Evolutionary conservation across 2,113 vertebrate genomes (phyloP), one percentile per base, ranked within the genome.

Genomic region (Misgurnus anguillicaudatus): DNA sequence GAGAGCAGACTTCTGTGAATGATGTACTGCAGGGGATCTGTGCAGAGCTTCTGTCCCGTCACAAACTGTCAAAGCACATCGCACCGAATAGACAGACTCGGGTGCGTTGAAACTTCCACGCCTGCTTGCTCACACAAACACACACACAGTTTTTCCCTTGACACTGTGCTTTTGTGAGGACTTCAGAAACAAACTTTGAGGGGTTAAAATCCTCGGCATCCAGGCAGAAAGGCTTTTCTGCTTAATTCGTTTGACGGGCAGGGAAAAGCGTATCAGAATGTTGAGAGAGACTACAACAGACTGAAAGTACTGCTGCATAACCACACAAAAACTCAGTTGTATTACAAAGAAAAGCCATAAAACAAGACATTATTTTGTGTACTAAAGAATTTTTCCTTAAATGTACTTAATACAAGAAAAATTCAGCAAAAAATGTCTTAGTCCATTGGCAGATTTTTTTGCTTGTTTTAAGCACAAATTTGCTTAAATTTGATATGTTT

Each of bases 201-300:
- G 51, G 75, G 39, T 80, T 51, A 72, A 71, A 75, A 79, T 21
- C 8, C 79, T 69, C 3, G 21, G 47, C 62, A 73, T 67, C 53
- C 67, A 47, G 55, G 78, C 41, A 14, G 1, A 21, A 45, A 60
- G 1, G 8, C n/a, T 63, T 72, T 65, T 60, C 45, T 42, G 69
- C 14, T 74, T 21, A 81, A 75, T 81, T 77, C 42, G 24, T 80
- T 60, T 81, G 75, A 77, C 65, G 61, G 58, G 69, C 7, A 36
- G 17, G 60, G 39, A 78, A 75, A 78, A 65, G 5, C 48, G 48
- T 58, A 53, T 8, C 24, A 71, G 14, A 41, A 48, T 77, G 45
- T 57, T 19, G 2, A 7, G 53, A 2, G 53, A 6, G n/a, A 55
- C 7, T 45, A 55, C 17, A 14, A n/a, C 6, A n/a, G 7, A 19